These are phyloP conservation scores for Zenarchopterus dispar DNA, from an alignment of 2,797 vertebrate species.

Conservation along the genomic window DNA sequence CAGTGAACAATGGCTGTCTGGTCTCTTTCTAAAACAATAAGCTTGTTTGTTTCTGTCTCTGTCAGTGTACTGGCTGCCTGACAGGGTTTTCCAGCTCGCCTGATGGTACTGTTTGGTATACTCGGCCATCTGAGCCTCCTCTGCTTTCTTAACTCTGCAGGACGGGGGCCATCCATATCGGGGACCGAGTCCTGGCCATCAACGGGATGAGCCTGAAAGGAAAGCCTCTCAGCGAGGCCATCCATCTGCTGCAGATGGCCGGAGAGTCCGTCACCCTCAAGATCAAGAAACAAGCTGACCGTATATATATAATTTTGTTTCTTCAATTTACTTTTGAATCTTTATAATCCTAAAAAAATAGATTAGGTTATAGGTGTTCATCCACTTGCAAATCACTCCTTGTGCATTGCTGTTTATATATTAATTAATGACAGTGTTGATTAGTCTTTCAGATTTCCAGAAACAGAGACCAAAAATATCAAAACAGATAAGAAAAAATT, in stretches of 20 bases:
- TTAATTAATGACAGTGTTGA: too few relatives aligned
- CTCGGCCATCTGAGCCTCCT: constrained; percentile 48
- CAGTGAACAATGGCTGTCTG: constrained; percentile 53
- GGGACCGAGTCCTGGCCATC: constrained; percentile 95
- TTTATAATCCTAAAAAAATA: neutral
- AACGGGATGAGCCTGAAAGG: constrained; percentile 96
- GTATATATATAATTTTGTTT: constrained; percentile 69
- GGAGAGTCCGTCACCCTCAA: constrained; percentile 97
- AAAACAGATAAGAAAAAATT: neutral
- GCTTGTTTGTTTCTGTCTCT: constrained; percentile 57
- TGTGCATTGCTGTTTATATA: neutral
- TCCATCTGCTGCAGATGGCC: constrained; percentile 95
- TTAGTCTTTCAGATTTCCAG: too few relatives aligned
- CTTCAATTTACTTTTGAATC: neutral
- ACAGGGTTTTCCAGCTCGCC: constrained; percentile 20
- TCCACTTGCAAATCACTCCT: neutral
- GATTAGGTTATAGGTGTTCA: too few relatives aligned
- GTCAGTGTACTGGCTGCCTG: constrained; percentile 49
- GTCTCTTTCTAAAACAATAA: constrained; percentile 53
- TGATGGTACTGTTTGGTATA: constrained; percentile 52
- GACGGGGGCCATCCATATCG: constrained; percentile 95
- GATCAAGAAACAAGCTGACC: constrained; percentile 93
- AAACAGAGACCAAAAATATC: neutral
- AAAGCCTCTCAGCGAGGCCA: constrained; percentile 96
- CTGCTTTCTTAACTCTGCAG: constrained; percentile 73